phyloP scores from a whole-genome alignment of 2,113 vertebrate genomes.

The Chionis minor region DNA sequence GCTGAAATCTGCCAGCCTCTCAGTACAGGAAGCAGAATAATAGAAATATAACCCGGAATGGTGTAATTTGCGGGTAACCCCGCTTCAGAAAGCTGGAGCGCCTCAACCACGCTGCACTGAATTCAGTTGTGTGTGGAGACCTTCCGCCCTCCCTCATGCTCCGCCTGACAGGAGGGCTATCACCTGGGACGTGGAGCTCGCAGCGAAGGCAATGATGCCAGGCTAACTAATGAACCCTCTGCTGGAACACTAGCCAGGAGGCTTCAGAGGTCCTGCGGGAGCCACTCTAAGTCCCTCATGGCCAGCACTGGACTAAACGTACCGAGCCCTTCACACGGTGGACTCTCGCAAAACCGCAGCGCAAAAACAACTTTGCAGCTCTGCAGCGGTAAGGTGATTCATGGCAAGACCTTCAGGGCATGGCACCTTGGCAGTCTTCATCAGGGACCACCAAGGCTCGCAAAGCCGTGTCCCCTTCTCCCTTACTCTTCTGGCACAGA shows the following conservation, averaged over 20 bases:
- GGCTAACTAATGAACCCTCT: not conserved
- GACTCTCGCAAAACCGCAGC: rapidly evolving
- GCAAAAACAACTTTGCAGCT: not conserved
- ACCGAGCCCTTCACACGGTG: too few relatives aligned
- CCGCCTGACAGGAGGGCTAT: too few relatives aligned
- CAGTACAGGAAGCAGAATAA: not conserved
- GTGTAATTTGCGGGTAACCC: not conserved
- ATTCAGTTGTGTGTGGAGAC: rapidly evolving
- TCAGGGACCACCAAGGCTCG: not conserved
- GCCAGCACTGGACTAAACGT: not conserved
- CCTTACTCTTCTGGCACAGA: not conserved
- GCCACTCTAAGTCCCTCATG: not conserved
- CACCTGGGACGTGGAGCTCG: not conserved
- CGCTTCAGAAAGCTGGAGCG: not conserved
- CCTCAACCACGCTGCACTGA: not conserved
- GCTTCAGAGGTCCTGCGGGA: not conserved
- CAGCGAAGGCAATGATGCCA: not conserved
- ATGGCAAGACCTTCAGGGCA: not conserved
- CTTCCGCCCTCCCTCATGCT: too few relatives aligned
- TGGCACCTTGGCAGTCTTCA: too few relatives aligned
- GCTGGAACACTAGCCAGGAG: not conserved
- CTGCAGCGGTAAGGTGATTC: not conserved
- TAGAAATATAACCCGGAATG: not conserved
- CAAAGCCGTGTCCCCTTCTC: not conserved
- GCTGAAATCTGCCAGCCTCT: not conserved